phyloP scores from a whole-genome alignment of 1,140 invertebrate genomes.

The Micrasema longulum region DNA sequence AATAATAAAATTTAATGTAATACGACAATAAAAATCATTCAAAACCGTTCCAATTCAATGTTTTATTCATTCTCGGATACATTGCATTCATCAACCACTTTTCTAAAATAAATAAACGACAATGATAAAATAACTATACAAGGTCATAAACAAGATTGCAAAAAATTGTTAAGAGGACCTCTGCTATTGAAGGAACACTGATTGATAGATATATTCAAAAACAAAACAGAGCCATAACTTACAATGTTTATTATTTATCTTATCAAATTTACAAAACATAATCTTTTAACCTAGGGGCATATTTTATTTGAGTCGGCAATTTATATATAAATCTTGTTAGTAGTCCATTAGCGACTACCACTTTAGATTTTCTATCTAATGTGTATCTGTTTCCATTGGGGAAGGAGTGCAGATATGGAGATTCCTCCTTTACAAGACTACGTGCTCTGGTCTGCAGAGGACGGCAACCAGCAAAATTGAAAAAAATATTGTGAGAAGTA shows the following conservation, averaged over 20 bases:
- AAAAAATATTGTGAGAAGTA: conserved; percentile 35
- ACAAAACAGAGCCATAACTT: too few relatives aligned
- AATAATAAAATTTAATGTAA: not conserved
- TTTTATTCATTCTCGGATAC: too few relatives aligned
- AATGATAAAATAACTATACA: too few relatives aligned
- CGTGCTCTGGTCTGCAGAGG: conserved; percentile 32
- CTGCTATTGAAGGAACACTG: too few relatives aligned
- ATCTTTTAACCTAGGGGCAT: conserved; percentile 20
- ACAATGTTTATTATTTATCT: too few relatives aligned
- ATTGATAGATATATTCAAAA: too few relatives aligned
- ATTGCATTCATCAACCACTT: too few relatives aligned
- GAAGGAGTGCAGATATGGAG: conserved; percentile 36
- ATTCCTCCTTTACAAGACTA: conserved; percentile 24
- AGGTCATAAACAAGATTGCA: too few relatives aligned
- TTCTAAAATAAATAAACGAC: too few relatives aligned
- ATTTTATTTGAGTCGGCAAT: conserved; percentile 42
- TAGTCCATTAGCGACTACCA: conserved; percentile 46
- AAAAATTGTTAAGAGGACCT: too few relatives aligned
- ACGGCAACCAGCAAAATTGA: conserved; percentile 43
- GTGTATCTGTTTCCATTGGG: conserved; percentile 50
- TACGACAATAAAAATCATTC: too few relatives aligned
- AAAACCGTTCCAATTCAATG: too few relatives aligned
- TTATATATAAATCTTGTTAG: conserved; percentile 51
- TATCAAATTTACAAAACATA: conserved; percentile 27
- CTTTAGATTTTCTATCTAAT: conserved; percentile 44